phyloP scores from a whole-genome alignment of 2,888 invertebrate genomes.

The Mystacides longicornis region DNA sequence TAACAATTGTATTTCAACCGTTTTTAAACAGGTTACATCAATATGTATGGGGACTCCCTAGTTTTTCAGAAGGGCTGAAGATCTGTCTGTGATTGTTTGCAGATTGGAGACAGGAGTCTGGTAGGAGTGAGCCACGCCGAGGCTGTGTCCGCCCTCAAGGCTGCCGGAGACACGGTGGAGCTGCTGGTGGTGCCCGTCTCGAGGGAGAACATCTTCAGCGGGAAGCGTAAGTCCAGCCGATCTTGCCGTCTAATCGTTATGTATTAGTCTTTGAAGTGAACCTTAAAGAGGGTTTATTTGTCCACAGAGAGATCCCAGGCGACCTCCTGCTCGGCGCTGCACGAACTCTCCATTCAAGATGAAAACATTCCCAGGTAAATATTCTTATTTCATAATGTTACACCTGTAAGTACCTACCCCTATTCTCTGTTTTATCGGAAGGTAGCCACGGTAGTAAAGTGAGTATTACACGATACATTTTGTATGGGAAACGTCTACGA shows the following conservation, averaged over 20 bases:
- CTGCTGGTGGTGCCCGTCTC: constrained; percentile 43
- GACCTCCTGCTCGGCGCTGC: constrained; percentile 47
- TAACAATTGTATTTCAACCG: no score
- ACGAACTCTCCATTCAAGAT: constrained; percentile 42
- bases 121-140: constrained; percentile 46
- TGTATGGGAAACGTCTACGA: no score
- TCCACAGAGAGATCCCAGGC: constrained; percentile 44
- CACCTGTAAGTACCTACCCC: no score
- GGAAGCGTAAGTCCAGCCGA: constrained; percentile 17
- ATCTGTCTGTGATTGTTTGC: no score
- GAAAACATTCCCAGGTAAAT: constrained; percentile 47
- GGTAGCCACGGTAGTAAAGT: no score
- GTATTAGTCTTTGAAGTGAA: no score
- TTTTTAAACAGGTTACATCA: no score
- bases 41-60: no score
- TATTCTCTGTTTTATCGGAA: no score
- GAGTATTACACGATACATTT: no score
- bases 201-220: constrained; percentile 28
- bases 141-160: constrained; percentile 43
- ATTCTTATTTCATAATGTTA: no score
- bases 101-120: constrained; percentile 46
- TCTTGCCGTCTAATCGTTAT: background rate
- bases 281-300: background rate
- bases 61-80: no score
- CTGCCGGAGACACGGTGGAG: constrained; percentile 45